Conservation (phyloP, 2,888 invertebrate species). For the Xanthorhoe designata region DNA sequence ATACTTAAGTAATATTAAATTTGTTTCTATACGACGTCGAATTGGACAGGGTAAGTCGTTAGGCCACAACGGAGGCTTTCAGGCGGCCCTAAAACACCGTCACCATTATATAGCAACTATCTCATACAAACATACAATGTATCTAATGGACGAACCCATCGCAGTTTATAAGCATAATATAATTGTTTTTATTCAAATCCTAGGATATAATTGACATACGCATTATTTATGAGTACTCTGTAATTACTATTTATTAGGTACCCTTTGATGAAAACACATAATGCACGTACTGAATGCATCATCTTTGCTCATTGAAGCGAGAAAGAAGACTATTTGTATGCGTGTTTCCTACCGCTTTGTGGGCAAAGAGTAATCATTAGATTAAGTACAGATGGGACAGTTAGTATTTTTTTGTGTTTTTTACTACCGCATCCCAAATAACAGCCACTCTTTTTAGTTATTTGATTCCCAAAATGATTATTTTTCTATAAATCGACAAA, state of each 20-base stretch:
- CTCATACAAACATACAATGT: too few species aligned
- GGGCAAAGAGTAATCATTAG: slow-evolving; percentile 23
- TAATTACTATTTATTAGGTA: slow-evolving; percentile 21
- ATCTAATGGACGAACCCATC: too few species aligned
- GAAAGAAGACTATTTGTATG: slow-evolving; percentile 47
- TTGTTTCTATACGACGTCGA: too few species aligned
- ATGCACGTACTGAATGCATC: slow-evolving; percentile 28
- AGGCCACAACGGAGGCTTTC: too few species aligned
- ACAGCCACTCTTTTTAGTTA: too few species aligned
- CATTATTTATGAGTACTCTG: slow-evolving; percentile 16
- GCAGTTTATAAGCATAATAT: neutral
- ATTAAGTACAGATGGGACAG: neutral
- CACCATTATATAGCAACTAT: too few species aligned
- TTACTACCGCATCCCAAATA: neutral
- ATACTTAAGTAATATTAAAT: too few species aligned
- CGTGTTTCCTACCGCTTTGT: slow-evolving; percentile 47
- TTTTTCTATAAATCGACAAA: neutral
- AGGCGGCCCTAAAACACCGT: too few species aligned
- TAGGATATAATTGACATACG: slow-evolving; percentile 8
- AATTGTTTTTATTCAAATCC: neutral
- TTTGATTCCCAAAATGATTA: too few species aligned
- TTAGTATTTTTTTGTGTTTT: too few species aligned
- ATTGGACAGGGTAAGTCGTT: too few species aligned
- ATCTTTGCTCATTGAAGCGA: slow-evolving; percentile 40
- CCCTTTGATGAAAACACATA: slow-evolving; percentile 21